phyloP scores from a whole-genome alignment of 2,113 vertebrate genomes.

The Cygnus atratus region DNA sequence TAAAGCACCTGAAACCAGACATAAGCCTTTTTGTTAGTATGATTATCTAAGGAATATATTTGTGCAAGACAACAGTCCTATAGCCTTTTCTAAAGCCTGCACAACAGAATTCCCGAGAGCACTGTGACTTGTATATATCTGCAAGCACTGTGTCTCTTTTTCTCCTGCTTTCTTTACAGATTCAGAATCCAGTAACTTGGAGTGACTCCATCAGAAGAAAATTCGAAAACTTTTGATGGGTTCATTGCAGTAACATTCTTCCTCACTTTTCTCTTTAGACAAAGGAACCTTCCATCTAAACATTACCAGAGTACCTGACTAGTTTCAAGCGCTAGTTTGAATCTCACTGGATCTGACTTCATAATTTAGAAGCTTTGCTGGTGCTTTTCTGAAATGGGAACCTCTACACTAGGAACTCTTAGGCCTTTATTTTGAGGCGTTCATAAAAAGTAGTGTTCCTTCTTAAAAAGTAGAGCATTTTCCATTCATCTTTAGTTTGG shows the following conservation, averaged over 20 bases:
- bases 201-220: background rate
- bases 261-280: background rate
- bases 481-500: background rate
- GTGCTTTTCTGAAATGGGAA: background rate
- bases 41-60: background rate
- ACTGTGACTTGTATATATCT: background rate
- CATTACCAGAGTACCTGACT: background rate
- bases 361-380: background rate
- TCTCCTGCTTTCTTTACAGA: background rate
- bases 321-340: background rate
- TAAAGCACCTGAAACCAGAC: background rate
- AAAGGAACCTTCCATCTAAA: background rate
- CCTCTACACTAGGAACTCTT: background rate
- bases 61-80: accelerated
- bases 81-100: background rate
- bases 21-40: background rate
- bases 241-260: background rate
- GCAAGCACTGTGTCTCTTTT: background rate
- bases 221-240: background rate
- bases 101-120: background rate
- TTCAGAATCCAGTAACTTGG: background rate
- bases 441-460: background rate
- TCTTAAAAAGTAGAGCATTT: background rate
- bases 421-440: background rate
- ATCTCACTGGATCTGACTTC: background rate